Evolutionary conservation across 2,113 vertebrate species (phyloP).

Genomic region (Dicentrarchus labrax): DNA sequence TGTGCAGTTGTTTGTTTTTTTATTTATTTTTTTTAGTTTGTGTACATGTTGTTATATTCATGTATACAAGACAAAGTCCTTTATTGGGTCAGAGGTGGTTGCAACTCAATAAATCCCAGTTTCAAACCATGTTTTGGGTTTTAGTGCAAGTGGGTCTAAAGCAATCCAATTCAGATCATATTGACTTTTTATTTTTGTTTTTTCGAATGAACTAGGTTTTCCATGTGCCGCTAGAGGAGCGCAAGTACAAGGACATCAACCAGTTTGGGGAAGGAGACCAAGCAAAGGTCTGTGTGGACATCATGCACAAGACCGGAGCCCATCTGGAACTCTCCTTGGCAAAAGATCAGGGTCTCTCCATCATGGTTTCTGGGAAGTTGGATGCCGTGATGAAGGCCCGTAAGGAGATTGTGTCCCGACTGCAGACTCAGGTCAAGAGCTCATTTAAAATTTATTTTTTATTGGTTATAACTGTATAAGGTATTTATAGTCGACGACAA

Average conservation of each 20-base stretch:
- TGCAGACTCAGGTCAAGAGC: constrained; percentile 94
- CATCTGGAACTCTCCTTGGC: constrained; percentile 98
- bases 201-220: constrained; percentile 88
- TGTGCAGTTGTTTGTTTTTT: too few species aligned
- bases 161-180: background rate
- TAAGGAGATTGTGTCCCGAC: constrained; percentile 97
- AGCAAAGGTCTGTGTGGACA: constrained; percentile 98
- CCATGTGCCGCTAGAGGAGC: constrained; percentile 98
- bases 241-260: constrained; percentile 99
- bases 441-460: too few species aligned
- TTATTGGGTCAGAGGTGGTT: background rate
- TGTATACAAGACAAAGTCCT: background rate
- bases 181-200: background rate
- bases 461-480: background rate
- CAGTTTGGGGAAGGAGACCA: constrained; percentile 99
- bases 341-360: constrained; percentile 99
- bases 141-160: background rate
- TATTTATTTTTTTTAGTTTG: background rate
- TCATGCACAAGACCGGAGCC: constrained; percentile 99
- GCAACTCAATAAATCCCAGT: background rate
- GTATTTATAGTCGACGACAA: background rate
- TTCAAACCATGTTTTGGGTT: background rate
- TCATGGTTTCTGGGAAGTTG: constrained; percentile 99
- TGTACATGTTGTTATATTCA: background rate
- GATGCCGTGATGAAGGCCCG: constrained; percentile 99